A percentile compares a stretch with the other conserved stretches of the same genome.
Conservation (phyloP, 2,888 invertebrate species). For the Calliopum simillimum region DNA sequence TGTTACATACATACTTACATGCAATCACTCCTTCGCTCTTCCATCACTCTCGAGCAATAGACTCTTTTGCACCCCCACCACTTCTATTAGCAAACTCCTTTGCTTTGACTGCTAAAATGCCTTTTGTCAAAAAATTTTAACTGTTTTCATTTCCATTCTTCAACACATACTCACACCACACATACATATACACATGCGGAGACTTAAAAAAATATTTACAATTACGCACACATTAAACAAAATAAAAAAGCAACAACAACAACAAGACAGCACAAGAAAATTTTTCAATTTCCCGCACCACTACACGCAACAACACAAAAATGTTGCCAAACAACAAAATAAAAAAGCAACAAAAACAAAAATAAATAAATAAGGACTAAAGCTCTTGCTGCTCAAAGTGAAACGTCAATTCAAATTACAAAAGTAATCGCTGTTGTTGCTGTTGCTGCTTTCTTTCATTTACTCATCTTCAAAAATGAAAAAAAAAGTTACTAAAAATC, state of each 20-base stretch:
- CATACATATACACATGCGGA: background rate
- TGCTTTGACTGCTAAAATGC: conserved; percentile 34
- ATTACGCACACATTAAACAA: conserved; percentile 19
- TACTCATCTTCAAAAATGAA: background rate
- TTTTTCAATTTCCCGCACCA: conserved; percentile 26
- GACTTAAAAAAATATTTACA: background rate
- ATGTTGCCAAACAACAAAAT: background rate
- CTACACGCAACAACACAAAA: background rate
- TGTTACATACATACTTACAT: too few species aligned
- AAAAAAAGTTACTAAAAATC: too few species aligned
- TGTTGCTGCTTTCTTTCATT: background rate
- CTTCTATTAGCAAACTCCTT: conserved; percentile 31
- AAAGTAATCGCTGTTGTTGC: conserved; percentile 17
- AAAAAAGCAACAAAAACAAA: conserved; percentile 16
- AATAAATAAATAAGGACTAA: conserved; percentile 12
- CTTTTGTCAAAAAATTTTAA: conserved; percentile 37
- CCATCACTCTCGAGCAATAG: conserved; percentile 7
- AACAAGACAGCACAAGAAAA: conserved; percentile 11
- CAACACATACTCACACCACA: conserved; percentile 9
- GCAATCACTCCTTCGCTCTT: conserved; percentile 24
- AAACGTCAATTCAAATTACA: conserved; percentile 34
- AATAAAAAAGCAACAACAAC: conserved; percentile 14
- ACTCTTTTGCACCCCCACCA: conserved; percentile 16
- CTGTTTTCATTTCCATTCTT: conserved; percentile 17
- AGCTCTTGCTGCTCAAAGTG: conserved; percentile 16